Evolutionary conservation across 2,797 vertebrate species (phyloP).

Genomic region (Pelodytes ibericus): DNA sequence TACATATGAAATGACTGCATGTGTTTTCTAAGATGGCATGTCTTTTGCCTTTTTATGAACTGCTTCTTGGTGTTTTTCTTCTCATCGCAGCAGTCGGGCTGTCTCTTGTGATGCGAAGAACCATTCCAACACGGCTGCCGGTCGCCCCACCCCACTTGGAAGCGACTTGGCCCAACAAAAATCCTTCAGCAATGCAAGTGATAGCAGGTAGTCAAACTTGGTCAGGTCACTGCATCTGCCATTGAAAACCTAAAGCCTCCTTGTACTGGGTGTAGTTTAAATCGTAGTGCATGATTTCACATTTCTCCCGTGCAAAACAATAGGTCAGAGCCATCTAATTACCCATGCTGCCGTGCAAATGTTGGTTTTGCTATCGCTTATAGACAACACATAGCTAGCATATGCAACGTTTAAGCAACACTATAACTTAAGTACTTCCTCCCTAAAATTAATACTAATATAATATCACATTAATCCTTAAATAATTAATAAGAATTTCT

Average conservation of each 20-base stretch:
- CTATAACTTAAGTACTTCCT: too few species aligned
- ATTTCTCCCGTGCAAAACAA: too few species aligned
- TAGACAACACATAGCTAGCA: too few species aligned
- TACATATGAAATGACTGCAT: too few species aligned
- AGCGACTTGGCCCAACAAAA: slow-evolving; percentile 84
- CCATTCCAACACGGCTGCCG: slow-evolving; percentile 80
- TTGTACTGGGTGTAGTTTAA: background rate
- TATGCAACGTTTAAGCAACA: too few species aligned
- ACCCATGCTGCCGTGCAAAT: too few species aligned
- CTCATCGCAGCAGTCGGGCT: slow-evolving; percentile 88
- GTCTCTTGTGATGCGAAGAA: slow-evolving; percentile 89
- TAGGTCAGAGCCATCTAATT: too few species aligned
- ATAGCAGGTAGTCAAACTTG: slow-evolving; percentile 89
- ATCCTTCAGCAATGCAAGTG: slow-evolving; percentile 85
- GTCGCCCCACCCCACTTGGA: slow-evolving; percentile 79
- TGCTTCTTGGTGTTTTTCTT: slow-evolving; percentile 74
- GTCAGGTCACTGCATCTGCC: slow-evolving; percentile 11
- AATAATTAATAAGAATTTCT: too few species aligned
- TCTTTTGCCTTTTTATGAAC: slow-evolving; percentile 35
- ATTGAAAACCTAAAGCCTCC: background rate
- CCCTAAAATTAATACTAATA: too few species aligned
- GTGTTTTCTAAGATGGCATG: too few species aligned
- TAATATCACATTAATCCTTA: too few species aligned
- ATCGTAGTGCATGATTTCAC: background rate
- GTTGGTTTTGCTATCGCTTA: too few species aligned